These are phyloP conservation scores for Drosophila pectinifera DNA, from an alignment of 1,140 invertebrate genomes.

Conservation along the genomic window DNA sequence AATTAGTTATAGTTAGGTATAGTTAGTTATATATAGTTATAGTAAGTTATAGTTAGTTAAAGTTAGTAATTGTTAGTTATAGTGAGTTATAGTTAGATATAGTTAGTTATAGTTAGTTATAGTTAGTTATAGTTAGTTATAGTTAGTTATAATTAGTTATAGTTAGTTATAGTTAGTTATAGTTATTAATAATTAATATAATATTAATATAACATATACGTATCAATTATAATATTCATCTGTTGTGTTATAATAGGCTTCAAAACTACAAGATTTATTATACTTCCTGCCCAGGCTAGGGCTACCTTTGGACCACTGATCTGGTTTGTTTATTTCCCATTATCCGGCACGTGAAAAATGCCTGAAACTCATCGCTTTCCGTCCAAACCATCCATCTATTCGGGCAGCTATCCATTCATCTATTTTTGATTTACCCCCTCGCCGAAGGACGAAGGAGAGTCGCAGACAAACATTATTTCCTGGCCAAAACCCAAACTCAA, in stretches of 20 bases:
- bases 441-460: slow-evolving; percentile 29
- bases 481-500: slow-evolving; percentile 7
- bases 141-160: too few species aligned
- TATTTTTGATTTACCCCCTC: slow-evolving; percentile 62
- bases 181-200: background rate
- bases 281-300: too few species aligned
- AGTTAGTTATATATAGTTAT: too few species aligned
- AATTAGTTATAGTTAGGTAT: too few species aligned
- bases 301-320: too few species aligned
- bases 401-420: slow-evolving; percentile 43
- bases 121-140: too few species aligned
- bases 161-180: too few species aligned
- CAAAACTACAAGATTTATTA: background rate
- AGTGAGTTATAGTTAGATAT: too few species aligned
- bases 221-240: background rate
- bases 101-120: too few species aligned
- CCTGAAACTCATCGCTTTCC: background rate
- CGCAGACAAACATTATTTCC: slow-evolving; percentile 72
- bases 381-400: slow-evolving; percentile 10
- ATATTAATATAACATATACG: too few species aligned
- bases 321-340: slow-evolving; percentile 3
- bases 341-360: background rate
- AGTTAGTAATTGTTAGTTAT: too few species aligned
- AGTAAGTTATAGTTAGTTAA: too few species aligned
- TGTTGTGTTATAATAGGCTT: background rate